Evolutionary conservation across 2,888 invertebrate genomes (phyloP).

Genomic region (Aradus depressus): DNA sequence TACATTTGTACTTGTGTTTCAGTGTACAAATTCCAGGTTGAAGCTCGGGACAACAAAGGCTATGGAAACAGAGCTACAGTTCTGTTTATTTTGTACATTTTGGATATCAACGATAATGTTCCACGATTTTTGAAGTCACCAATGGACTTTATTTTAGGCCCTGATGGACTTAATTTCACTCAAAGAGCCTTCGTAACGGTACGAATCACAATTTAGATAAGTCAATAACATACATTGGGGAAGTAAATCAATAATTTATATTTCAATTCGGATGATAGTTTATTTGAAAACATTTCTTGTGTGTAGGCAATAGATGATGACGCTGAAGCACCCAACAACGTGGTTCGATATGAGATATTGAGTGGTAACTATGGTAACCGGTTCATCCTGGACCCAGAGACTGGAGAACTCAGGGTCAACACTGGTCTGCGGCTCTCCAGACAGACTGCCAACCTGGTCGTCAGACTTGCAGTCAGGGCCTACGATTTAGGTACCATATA

Average conservation of each 20-base stretch:
- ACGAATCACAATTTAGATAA: constrained; percentile 8
- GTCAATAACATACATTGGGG: no score
- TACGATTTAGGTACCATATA: constrained; percentile 56
- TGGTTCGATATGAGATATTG: constrained; percentile 70
- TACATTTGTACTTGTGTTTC: no score
- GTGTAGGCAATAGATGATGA: constrained; percentile 65
- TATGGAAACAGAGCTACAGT: constrained; percentile 63
- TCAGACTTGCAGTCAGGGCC: constrained; percentile 60
- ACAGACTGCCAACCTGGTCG: constrained; percentile 27
- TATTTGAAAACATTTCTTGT: not conserved
- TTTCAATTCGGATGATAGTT: not conserved
- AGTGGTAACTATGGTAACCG: constrained; percentile 64
- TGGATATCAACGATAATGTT: constrained; percentile 69
- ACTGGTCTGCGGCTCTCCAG: constrained; percentile 18
- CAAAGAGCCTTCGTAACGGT: constrained; percentile 62
- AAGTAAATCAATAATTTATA: not conserved
- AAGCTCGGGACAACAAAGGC: constrained; percentile 79
- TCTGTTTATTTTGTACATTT: constrained; percentile 59
- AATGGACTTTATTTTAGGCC: constrained; percentile 70
- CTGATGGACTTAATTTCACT: constrained; percentile 62
- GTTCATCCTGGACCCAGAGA: constrained; percentile 60
- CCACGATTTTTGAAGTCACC: constrained; percentile 68
- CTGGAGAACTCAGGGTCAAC: constrained; percentile 34
- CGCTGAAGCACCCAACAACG: constrained; percentile 72
- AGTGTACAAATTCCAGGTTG: constrained; percentile 66